phyloP scores from a whole-genome alignment of 2,888 invertebrate genomes.

The Tachystola acroxantha region DNA sequence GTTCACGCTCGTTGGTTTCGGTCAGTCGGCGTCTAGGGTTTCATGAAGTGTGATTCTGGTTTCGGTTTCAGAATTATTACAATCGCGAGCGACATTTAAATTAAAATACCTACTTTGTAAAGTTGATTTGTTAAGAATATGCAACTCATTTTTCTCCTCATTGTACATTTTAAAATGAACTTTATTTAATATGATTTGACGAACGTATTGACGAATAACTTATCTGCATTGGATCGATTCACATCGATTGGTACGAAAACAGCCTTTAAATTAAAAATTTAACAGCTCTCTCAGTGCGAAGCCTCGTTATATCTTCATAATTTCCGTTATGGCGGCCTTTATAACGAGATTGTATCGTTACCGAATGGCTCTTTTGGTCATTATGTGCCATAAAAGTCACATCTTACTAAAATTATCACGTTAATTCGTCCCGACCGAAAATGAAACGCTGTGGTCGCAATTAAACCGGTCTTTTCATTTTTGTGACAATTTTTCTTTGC shows the following conservation, averaged over 20 bases:
- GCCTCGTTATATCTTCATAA: conserved; percentile 23
- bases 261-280: too few species aligned
- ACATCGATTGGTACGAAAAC: too few species aligned
- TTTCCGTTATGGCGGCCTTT: conserved; percentile 29
- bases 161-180: too few species aligned
- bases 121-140: too few species aligned
- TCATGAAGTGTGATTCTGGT: too few species aligned
- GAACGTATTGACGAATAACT: too few species aligned
- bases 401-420: conserved; percentile 36
- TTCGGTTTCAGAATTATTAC: too few species aligned
- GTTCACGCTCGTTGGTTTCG: conserved; percentile 36
- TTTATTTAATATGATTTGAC: too few species aligned
- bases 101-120: too few species aligned
- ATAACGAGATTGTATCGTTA: conserved; percentile 33
- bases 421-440: conserved; percentile 23
- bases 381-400: conserved; percentile 42
- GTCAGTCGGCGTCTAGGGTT: conserved; percentile 1
- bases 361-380: conserved; percentile 32
- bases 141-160: too few species aligned
- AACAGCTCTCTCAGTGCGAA: conserved; percentile 2
- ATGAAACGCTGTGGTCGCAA: conserved; percentile 28
- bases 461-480: conserved; percentile 37
- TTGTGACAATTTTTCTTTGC: conserved; percentile 39
- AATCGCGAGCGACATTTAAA: too few species aligned
- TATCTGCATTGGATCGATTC: too few species aligned